Evolutionary conservation across 2,113 vertebrate genomes (phyloP).

Genomic region (Coryphaenoides rupestris): DNA sequence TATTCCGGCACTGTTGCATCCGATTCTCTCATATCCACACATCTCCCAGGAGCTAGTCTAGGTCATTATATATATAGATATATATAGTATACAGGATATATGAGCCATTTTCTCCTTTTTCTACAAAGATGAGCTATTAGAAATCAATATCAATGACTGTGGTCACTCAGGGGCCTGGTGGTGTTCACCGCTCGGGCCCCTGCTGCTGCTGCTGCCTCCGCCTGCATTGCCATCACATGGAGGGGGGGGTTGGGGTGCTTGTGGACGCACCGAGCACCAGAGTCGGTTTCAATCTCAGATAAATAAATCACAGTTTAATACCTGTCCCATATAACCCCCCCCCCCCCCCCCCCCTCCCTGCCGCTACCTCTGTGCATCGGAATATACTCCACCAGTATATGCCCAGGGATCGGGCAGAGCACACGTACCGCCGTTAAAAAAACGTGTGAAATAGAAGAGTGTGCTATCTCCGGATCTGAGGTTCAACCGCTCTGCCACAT

Average conservation of each 20-base stretch:
- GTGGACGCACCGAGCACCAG: constrained; percentile 41
- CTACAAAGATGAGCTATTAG: constrained; percentile 57
- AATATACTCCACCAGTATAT: constrained; percentile 33
- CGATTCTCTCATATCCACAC: constrained; percentile 3
- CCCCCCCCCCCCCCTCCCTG: no score
- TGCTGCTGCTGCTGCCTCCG: no score
- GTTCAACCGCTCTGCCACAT: no score
- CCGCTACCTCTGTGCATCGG: constrained; percentile 48
- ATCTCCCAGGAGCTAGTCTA: constrained; percentile 31
- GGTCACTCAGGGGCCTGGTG: constrained; percentile 36
- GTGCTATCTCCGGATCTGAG: no score
- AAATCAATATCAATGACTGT: constrained; percentile 53
- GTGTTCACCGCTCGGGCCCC: no score
- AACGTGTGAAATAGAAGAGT: constrained; percentile 1
- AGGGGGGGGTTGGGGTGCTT: constrained; percentile 35
- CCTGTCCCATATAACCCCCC: constrained; percentile 54
- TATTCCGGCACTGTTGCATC: constrained; percentile 34
- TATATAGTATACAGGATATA: no score
- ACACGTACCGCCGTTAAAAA: constrained; percentile 29
- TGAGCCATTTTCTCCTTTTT: constrained; percentile 13
- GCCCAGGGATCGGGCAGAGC: constrained; percentile 25
- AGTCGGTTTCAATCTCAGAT: constrained; percentile 56
- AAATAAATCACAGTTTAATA: constrained; percentile 63
- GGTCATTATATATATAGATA: constrained; percentile 28
- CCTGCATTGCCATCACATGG: no score